Conservation (phyloP, 2,113 vertebrate genomes). For the rabbit (Oryctolagus cuniculus) region DNA sequence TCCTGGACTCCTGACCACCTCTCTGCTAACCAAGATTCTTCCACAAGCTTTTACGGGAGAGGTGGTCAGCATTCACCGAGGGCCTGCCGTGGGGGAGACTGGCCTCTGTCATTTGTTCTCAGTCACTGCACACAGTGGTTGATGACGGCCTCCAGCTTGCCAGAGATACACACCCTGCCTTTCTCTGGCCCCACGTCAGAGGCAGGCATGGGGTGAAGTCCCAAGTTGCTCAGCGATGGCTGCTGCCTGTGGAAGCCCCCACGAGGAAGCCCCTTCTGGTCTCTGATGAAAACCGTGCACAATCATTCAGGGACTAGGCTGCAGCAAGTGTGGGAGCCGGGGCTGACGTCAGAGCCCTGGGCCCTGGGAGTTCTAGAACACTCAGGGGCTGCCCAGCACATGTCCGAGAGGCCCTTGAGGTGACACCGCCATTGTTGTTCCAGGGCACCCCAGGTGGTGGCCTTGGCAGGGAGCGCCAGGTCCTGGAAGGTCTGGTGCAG, state of each 20-base stretch:
- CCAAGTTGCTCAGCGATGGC: neutral
- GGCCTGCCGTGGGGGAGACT: neutral
- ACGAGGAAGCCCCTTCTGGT: neutral
- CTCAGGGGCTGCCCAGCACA: neutral
- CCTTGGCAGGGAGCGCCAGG: too few species aligned
- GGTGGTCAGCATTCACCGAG: neutral
- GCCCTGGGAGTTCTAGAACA: neutral
- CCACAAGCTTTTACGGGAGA: neutral
- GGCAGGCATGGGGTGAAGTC: neutral
- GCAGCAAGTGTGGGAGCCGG: neutral
- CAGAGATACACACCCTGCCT: too few species aligned
- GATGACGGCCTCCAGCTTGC: neutral
- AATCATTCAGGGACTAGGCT: neutral
- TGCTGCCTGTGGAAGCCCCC: neutral
- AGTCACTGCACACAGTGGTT: too few species aligned
- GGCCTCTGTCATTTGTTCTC: neutral
- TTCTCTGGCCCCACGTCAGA: neutral
- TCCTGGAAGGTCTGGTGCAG: neutral
- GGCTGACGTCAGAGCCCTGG: neutral
- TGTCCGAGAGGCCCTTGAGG: too few species aligned
- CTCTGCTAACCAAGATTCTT: neutral
- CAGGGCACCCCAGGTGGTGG: neutral
- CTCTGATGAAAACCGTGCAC: neutral
- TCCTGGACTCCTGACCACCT: neutral
- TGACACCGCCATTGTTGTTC: neutral